Evolutionary conservation across 2,888 invertebrate species (phyloP), one percentile per base, ranked within the genome.

Genomic region (Lithophane socia): DNA sequence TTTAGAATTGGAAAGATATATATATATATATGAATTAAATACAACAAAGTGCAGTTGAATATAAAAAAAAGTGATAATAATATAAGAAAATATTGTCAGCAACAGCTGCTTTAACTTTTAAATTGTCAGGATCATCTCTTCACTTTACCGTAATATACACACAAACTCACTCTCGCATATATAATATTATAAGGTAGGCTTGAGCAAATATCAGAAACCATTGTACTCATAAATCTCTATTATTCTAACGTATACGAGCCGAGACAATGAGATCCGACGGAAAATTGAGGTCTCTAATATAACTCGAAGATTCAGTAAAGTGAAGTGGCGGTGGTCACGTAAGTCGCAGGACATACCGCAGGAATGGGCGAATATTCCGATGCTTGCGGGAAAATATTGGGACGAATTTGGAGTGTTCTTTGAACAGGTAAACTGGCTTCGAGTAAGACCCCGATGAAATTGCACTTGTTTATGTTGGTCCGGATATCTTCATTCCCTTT

Each of bases 271-370:
- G 65, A 77, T 67, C 73, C 56, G 47, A 54, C 61, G 71, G 73
- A 85, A 77, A 83, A 82, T 81, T 82, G 79, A 82, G 86, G 66
- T 70, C 68, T 66, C 75, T 73, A 61, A 73, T 83, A 84, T 84
- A 82, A 73, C 67, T 72, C 54, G 68, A 82, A 75, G 75, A 85
- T 78, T 73, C 71, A 69, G 75, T 69, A 82, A 79, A 82, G 85
- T 85, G 77, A 85, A 77, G 83, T 82, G 85, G 76, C 67, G n/a
- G 71, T 69, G 82, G 85, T 85, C 85, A 84, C 82, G 85, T 84
- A 86, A 87, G 85, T 68, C 78, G 68, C 64, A 73, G 71, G 73
- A 70, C 73, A 73, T 70, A 67, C 56, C 75, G 67, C 61, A 73
- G 65, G 74, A 78, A 83, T 70, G 73, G 66, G 18, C 61, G 76